Evolutionary conservation across 2,797 vertebrate species (phyloP).

Genomic region (Pagetopsis macropterus): DNA sequence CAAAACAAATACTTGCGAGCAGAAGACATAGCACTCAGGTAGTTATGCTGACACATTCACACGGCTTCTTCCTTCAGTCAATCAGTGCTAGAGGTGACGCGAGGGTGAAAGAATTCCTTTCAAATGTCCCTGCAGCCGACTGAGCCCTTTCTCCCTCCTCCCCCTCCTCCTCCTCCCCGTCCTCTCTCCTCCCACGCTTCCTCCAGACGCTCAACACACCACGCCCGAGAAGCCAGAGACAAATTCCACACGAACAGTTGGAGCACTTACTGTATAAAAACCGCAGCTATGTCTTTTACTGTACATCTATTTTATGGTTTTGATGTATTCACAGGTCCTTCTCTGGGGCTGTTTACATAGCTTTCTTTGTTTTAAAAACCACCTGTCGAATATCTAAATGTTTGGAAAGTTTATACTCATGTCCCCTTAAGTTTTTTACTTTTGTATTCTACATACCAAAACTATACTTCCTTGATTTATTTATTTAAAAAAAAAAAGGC

Average conservation of each 20-base stretch:
- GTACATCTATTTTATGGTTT: slow-evolving; percentile 1
- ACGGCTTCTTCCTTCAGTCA: slow-evolving; percentile 75
- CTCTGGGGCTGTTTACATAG: background rate
- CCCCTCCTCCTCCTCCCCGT: slow-evolving; percentile 61
- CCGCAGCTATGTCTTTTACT: slow-evolving; percentile 31
- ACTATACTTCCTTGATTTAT: background rate
- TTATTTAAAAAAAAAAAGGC: too few species aligned
- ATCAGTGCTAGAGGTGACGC: slow-evolving; percentile 72
- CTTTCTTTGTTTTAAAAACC: background rate
- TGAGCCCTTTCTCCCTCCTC: slow-evolving; percentile 72
- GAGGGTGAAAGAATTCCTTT: slow-evolving; percentile 81
- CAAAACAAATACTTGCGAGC: slow-evolving; percentile 72
- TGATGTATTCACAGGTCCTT: slow-evolving; percentile 16
- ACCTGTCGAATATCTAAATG: background rate
- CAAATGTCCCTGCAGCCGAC: slow-evolving; percentile 71
- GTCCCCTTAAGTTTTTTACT: background rate
- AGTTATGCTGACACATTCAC: slow-evolving; percentile 73
- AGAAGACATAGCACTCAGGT: slow-evolving; percentile 77
- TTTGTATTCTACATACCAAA: background rate
- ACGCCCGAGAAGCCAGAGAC: slow-evolving; percentile 77
- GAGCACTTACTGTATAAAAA: slow-evolving; percentile 43
- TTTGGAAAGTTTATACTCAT: background rate
- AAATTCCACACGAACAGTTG: slow-evolving; percentile 66
- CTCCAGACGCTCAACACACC: slow-evolving; percentile 73
- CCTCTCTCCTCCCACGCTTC: slow-evolving; percentile 79